Evolutionary conservation across 2,888 invertebrate genomes (phyloP).

Genomic region (Rotaria socialis): DNA sequence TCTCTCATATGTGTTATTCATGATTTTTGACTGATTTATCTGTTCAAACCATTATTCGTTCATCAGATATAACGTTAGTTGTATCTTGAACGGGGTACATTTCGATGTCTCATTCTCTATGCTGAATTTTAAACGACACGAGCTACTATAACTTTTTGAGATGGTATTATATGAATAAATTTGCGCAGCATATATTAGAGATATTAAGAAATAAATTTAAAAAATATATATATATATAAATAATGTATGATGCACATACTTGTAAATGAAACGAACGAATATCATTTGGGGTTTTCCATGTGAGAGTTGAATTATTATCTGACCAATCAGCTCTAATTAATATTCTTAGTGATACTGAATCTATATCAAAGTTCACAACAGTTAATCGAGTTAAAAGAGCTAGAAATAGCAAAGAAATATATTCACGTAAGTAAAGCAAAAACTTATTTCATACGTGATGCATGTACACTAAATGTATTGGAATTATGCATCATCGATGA

Average conservation of each 20-base stretch:
- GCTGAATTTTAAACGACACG: no score
- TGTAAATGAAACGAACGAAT: slow-evolving; percentile 23
- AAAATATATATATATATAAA: background rate
- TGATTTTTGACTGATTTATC: no score
- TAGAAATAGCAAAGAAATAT: background rate
- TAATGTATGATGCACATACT: background rate
- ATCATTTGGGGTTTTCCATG: slow-evolving; percentile 16
- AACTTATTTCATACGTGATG: background rate
- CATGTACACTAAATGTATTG: background rate
- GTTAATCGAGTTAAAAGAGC: background rate
- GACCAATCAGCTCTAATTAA: slow-evolving; percentile 26
- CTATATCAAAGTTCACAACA: background rate
- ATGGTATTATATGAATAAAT: no score
- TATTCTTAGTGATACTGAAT: background rate
- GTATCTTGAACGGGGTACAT: no score
- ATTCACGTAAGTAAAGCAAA: background rate
- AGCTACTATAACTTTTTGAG: no score
- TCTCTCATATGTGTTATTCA: no score
- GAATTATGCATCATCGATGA: background rate
- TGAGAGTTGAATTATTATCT: background rate
- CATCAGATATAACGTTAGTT: no score
- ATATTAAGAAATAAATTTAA: no score
- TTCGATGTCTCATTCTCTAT: no score
- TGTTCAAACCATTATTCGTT: no score
- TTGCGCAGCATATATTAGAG: no score